Evolutionary conservation across 2,113 vertebrate genomes (phyloP).

Genomic region (Vidua macroura): DNA sequence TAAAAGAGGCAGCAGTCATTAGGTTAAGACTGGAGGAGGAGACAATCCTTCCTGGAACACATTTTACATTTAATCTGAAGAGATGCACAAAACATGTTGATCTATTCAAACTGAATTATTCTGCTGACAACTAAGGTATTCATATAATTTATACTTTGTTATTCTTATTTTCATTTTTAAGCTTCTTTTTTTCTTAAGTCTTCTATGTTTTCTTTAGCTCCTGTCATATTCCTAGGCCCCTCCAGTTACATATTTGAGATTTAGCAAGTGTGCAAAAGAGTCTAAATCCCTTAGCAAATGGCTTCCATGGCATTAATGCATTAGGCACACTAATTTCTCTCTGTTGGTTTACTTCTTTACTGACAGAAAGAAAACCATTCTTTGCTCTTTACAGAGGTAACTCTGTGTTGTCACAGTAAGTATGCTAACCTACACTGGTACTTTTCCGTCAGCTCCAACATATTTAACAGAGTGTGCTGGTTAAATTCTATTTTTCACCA

Average conservation of each 20-base stretch:
- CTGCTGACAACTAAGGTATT: not conserved
- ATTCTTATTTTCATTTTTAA: not conserved
- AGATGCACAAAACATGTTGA: not conserved
- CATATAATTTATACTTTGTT: not conserved
- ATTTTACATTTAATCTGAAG: not conserved
- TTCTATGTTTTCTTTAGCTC: not conserved
- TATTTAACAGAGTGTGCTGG: not conserved
- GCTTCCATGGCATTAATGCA: slow-evolving; percentile 26
- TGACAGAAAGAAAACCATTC: not conserved
- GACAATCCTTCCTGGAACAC: not conserved
- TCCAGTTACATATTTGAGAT: not conserved
- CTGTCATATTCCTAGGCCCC: not conserved
- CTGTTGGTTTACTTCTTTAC: not conserved
- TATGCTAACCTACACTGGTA: not conserved
- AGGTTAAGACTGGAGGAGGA: not conserved
- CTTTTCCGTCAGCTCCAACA: not conserved
- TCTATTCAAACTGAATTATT: not conserved
- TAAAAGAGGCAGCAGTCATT: not conserved
- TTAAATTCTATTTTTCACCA: not conserved
- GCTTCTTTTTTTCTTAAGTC: not conserved
- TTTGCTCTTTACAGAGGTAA: not conserved
- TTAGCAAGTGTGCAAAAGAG: not conserved
- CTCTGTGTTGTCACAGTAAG: not conserved
- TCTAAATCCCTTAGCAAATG: not conserved
- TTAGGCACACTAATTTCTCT: slow-evolving; percentile 22